Base-by-base conservation (phyloP, 2,888 invertebrate genomes). In the Leucophora obtusa region DNA sequence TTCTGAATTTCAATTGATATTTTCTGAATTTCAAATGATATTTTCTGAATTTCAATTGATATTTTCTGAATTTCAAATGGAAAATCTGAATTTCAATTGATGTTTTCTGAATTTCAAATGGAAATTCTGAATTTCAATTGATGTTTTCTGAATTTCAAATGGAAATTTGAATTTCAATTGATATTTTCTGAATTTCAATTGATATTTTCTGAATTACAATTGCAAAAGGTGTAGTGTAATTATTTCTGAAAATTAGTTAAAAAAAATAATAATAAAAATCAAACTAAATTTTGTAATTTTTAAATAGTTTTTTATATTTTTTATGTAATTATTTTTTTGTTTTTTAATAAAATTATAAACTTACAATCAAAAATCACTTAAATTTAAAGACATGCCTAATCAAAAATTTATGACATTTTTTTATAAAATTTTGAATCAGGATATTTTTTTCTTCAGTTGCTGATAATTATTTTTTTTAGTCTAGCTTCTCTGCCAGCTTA, bases 361-460 rank as follows among this genome's bases (percentile, higher is more conserved):
- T 88, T 88, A 88, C 85, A 88, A 87, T 87, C 87, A 87, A 88
- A 87, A 87, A 87, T 88, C 86, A 88, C 88, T 88, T 88, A 88
- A 87, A 87, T 87, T 86, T 87, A 88, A 84, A 65, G 43, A 88
- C 87, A 88, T 87, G 87, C 87, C 87, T 87, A 86, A 85, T 85
- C 83, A 84, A 83, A 83, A 50, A 82, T 28, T 84, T 78, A 82
- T 68, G 82, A 82, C 79, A 78, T 75, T 75, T 53, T 63, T 28
- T 56, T 72, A 73, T 56, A 80, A 66, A 76, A 71, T 74, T 73
- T 82, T 79, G 78, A 76, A 65, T n/a, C n/a, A n/a, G n/a, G n/a
- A 75, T 69, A 54, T 66, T 69, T 83, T 84, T 82, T 79, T 28
- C 6, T 28, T 6, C 7, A 28, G 3, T 28, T 86, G 83, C 83